These are phyloP conservation scores for Coilia nasus DNA, from an alignment of 2,797 vertebrate species.

Conservation along the genomic window DNA sequence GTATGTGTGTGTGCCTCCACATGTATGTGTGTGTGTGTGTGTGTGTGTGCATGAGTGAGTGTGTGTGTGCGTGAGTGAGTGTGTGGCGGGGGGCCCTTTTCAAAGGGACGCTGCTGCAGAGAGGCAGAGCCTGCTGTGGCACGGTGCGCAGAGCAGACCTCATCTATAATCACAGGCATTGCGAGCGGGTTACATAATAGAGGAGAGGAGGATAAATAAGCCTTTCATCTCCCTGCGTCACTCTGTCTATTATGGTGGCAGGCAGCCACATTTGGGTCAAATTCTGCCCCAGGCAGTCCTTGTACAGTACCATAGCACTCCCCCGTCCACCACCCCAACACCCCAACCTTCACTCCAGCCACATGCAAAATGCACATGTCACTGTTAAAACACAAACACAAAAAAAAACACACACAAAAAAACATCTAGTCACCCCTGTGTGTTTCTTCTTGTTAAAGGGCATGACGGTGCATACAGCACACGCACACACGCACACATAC, in stretches of 20 bases:
- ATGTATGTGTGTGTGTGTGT: background rate
- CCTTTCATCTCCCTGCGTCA: constrained; percentile 17
- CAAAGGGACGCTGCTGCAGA: background rate
- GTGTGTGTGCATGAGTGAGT: background rate
- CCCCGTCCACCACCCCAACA: too few species aligned
- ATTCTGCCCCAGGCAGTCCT: background rate
- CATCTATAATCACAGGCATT: constrained; percentile 5
- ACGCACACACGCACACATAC: background rate
- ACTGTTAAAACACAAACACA: background rate
- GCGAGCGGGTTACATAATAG: background rate
- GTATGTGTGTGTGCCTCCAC: background rate
- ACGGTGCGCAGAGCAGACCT: background rate
- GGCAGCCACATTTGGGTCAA: constrained; percentile 6
- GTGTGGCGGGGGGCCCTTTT: background rate
- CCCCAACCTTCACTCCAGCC: background rate
- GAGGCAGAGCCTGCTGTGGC: background rate
- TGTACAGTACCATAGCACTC: background rate
- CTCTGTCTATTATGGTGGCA: background rate
- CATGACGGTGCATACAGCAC: background rate
- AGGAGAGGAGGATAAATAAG: background rate
- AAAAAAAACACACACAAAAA: background rate
- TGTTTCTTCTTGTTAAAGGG: background rate
- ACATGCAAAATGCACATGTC: background rate
- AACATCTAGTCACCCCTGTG: background rate
- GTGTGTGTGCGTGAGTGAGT: background rate